Evolutionary conservation across 2,113 vertebrate genomes (phyloP).

Genomic region (Pomatostomus ruficeps): DNA sequence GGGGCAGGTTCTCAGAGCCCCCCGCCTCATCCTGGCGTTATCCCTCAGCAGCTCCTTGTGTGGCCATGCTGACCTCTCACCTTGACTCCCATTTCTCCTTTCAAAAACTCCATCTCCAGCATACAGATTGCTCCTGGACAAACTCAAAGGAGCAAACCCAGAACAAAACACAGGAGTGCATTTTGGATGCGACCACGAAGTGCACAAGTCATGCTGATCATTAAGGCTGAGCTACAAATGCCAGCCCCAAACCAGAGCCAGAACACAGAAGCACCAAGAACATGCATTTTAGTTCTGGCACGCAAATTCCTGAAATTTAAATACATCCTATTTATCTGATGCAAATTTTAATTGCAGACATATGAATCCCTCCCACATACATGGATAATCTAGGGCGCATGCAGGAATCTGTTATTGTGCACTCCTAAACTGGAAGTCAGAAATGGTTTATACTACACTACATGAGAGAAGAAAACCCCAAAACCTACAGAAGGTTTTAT

Average conservation of each 20-base stretch:
- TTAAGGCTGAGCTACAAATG: constrained; percentile 18
- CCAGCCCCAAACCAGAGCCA: not conserved
- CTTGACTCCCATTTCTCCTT: constrained; percentile 23
- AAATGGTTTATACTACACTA: constrained; percentile 7
- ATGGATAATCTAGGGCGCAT: constrained; percentile 3
- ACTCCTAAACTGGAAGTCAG: constrained; percentile 4
- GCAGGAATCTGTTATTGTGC: constrained; percentile 13
- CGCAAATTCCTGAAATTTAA: not conserved
- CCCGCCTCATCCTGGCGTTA: not conserved
- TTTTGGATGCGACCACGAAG: not conserved
- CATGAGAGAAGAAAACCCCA: not conserved
- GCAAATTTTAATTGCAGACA: constrained; percentile 50
- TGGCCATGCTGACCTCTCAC: constrained; percentile 55
- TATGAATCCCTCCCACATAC: constrained; percentile 10
- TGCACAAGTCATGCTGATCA: not conserved
- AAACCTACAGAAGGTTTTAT: not conserved
- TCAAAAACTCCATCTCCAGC: not conserved
- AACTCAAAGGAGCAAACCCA: not conserved
- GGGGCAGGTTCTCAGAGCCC: not conserved
- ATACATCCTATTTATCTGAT: not conserved
- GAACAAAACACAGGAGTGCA: not conserved
- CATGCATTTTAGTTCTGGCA: not conserved
- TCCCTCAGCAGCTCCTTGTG: not conserved
- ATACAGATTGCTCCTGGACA: not conserved
- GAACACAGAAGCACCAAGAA: not conserved